These are phyloP conservation scores for Nibea albiflora DNA, from an alignment of 2,113 vertebrate genomes.

Conservation along the genomic window DNA sequence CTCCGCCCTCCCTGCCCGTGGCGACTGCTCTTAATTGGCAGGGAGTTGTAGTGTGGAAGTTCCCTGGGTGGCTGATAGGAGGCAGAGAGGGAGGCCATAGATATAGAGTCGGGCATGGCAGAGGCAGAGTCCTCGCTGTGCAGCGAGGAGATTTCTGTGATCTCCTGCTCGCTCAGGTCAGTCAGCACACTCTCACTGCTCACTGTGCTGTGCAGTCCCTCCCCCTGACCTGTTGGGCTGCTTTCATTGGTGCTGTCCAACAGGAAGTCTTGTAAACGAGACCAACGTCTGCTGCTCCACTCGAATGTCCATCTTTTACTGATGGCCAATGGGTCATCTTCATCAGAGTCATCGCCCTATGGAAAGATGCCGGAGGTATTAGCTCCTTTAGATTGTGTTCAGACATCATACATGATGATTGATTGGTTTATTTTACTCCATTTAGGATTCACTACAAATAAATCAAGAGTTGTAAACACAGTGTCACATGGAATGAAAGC, in stretches of 20 bases:
- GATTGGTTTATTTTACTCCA: neutral
- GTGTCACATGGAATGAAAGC: neutral
- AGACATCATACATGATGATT: neutral
- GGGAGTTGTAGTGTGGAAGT: constrained; percentile 77
- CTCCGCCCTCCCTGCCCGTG: constrained; percentile 85
- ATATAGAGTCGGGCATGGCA: constrained; percentile 83
- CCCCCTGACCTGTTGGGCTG: constrained; percentile 85
- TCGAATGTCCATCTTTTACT: constrained; percentile 99
- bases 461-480: neutral
- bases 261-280: constrained; percentile 90
- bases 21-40: constrained; percentile 88
- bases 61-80: constrained; percentile 82
- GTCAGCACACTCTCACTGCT: constrained; percentile 97
- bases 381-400: neutral
- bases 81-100: constrained; percentile 73
- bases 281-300: constrained; percentile 95
- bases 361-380: constrained; percentile 6
- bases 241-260: constrained; percentile 81
- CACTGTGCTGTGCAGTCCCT: constrained; percentile 88
- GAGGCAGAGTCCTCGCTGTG: constrained; percentile 89
- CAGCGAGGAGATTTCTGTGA: constrained; percentile 90
- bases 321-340: constrained; percentile 95
- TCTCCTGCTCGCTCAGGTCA: constrained; percentile 93
- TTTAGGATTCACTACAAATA: constrained; percentile 6
- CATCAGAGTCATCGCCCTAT: constrained; percentile 96